These are phyloP conservation scores for Phrynocephalus versicolor DNA, from an alignment of 2,113 vertebrate species.

Conservation along the genomic window DNA sequence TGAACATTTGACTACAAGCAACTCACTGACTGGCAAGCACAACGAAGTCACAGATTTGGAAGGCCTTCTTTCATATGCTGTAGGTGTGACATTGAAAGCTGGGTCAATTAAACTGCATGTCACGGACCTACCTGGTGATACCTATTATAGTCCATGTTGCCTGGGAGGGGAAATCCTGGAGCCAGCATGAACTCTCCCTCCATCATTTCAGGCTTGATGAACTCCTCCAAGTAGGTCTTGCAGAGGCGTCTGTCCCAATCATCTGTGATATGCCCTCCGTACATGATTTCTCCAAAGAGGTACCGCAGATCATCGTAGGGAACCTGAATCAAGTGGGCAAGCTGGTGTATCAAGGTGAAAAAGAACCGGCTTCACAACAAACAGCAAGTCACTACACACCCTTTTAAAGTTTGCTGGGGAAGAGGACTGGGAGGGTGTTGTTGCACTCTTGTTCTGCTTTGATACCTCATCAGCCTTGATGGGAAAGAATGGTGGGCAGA, in stretches of 20 bases:
- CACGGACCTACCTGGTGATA: slow-evolving; percentile 86
- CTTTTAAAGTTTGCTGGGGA: not conserved
- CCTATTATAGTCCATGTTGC: slow-evolving; percentile 87
- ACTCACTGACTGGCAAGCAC: slow-evolving; percentile 26
- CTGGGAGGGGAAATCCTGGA: slow-evolving; percentile 87
- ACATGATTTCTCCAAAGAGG: slow-evolving; percentile 97
- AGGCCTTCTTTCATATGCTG: slow-evolving; percentile 1
- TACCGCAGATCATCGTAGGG: slow-evolving; percentile 93
- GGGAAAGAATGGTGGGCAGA: no score
- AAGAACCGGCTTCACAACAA: not conserved
- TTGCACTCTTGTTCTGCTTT: no score
- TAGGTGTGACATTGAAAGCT: not conserved
- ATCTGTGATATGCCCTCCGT: slow-evolving; percentile 94
- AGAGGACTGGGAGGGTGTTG: no score
- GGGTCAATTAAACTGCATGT: slow-evolving; percentile 16
- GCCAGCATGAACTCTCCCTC: slow-evolving; percentile 88
- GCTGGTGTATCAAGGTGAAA: accelerated
- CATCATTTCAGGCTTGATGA: slow-evolving; percentile 91
- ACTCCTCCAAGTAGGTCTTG: slow-evolving; percentile 90
- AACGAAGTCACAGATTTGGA: not conserved
- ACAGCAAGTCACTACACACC: no score
- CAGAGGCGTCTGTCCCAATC: slow-evolving; percentile 96
- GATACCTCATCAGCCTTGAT: no score
- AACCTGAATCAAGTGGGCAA: slow-evolving; percentile 74
- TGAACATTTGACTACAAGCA: slow-evolving; percentile 1